Evolutionary conservation across 1,140 invertebrate species (phyloP), one percentile per base, ranked within the genome.

Genomic region (Microvelia longipes): DNA sequence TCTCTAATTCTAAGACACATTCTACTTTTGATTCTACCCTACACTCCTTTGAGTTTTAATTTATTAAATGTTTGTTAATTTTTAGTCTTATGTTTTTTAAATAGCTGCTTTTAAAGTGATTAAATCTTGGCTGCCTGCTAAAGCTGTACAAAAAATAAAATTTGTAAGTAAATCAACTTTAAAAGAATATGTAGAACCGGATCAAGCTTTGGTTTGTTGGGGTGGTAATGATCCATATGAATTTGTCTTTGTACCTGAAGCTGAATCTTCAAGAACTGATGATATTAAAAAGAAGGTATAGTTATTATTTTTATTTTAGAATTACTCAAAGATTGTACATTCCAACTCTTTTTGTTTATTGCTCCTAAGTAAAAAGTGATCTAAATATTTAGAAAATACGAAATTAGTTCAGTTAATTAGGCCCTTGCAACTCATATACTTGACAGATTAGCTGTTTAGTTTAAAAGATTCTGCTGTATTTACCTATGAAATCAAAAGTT

Each of bases 21-120:
- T n/a, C n/a, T n/a, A n/a, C n/a, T n/a, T n/a, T n/a, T n/a, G n/a
- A n/a, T n/a, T n/a, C n/a, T n/a, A n/a, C n/a, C n/a, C n/a, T n/a
- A n/a, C n/a, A n/a, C n/a, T n/a, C n/a, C n/a, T n/a, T n/a, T n/a
- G n/a, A n/a, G n/a, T n/a, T n/a, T n/a, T n/a, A n/a, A n/a, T n/a
- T n/a, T n/a, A n/a, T n/a, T n/a, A n/a, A n/a, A n/a, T n/a, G n/a
- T n/a, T n/a, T n/a, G n/a, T n/a, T n/a, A n/a, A n/a, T n/a, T n/a
- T n/a, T n/a, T n/a, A n/a, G n/a, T n/a, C n/a, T n/a, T n/a, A n/a
- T n/a, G n/a, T n/a, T n/a, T n/a, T n/a, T n/a, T n/a, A n/a, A n/a
- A 62, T 76, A 91, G 93, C 95, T 74, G 90, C 91, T 1, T 96
- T 96, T 82, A 96, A 92, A 81, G 85, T 98, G 64, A 91, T 98